Base-by-base conservation (phyloP, 2,113 vertebrate species). In the Ophthalmotilapia sp. region DNA sequence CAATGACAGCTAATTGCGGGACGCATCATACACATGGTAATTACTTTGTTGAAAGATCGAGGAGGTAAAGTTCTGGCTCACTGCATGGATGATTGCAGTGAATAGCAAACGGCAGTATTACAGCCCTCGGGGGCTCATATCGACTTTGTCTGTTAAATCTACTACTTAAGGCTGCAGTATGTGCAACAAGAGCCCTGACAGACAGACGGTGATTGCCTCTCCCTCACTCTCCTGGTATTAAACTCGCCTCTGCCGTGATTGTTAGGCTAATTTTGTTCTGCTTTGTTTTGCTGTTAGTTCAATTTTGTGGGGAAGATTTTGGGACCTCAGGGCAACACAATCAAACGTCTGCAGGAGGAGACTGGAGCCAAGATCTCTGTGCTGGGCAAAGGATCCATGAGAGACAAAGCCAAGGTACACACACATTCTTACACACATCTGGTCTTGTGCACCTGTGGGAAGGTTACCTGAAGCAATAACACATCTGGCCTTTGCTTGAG, bases 291-390 rank as follows among this genome's bases (percentile, higher is more conserved):
- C 70, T 81, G 33, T 89, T 93, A 99, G 98, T 99, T 99, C 94
- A 99, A 99, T 93, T 99, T 99, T 68, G 98, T 99, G 90, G 98
- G 98, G 45, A 99, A 99, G 95, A 99, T 99, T 94, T 95, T 99
- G 94, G 98, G 98, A 93, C 98, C 98, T 83, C 98, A 99, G 96
- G 98, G 98, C 79, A 99, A 99, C 94, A 99, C 98, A 79, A 99
- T 99, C 92, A 99, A 99, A 89, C 97, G 99, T 82, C 97, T 99
- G 94, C 99, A 99, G 95, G 99, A 99, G 94, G 99, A 99, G 95
- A 99, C 98, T 21, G 98, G 98, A 13, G 98, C 98, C 93, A 99
- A 99, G 97, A 99, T 99, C 97, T 99, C 99, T 9, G 99, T 99
- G 93, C 95, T 99, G 89, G 99, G 99, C 58, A 99, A 99, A 95